phyloP scores from a whole-genome alignment of 1,140 invertebrate genomes.

The Solenopsis invicta region DNA sequence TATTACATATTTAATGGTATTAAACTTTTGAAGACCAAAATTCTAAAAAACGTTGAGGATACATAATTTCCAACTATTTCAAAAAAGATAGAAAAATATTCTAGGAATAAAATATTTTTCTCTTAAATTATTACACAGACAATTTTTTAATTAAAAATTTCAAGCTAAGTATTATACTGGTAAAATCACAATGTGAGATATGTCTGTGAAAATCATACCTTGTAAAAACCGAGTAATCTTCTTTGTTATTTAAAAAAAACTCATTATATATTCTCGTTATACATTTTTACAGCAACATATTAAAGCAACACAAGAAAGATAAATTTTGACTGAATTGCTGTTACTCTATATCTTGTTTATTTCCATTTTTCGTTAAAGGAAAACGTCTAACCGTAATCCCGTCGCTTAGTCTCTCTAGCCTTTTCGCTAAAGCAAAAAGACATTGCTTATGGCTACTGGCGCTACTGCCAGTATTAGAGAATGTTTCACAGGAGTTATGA shows the following conservation, averaged over 20 bases:
- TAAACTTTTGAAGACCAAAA: not conserved
- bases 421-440: not conserved
- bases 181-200: slow-evolving; percentile 2
- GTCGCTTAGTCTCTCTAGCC: not conserved
- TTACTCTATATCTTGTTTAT: not conserved
- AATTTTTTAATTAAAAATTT: slow-evolving; percentile 4
- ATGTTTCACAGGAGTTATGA: slow-evolving; percentile 73
- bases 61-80: not conserved
- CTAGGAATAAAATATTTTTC: not conserved
- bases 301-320: not conserved
- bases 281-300: not conserved
- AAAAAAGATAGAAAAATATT: not conserved
- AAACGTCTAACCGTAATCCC: not conserved
- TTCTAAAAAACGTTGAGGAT: not conserved
- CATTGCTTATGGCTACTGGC: slow-evolving; percentile 5
- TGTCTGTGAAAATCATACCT: not conserved
- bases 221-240: not conserved
- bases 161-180: not conserved
- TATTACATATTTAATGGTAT: not conserved
- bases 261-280: slow-evolving; percentile 18
- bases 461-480: not conserved
- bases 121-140: not conserved
- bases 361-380: not conserved
- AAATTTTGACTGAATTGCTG: not conserved
- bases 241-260: not conserved